Base-by-base conservation (phyloP, 2,113 vertebrate species). In the Nannospalax galili region DNA sequence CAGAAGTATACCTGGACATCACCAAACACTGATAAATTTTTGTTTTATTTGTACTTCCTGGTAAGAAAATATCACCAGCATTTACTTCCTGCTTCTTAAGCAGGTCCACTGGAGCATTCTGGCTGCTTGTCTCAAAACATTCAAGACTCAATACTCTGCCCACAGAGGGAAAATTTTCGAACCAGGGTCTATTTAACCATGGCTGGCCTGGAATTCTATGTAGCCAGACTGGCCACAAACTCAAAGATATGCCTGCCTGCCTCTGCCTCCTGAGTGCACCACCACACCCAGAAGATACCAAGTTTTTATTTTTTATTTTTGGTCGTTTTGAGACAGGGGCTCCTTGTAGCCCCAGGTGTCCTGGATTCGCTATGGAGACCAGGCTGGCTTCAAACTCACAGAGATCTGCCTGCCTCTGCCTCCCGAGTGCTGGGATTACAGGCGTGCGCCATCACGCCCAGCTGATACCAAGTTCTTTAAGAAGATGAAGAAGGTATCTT, bases 21-120 rank as follows among this genome's bases (percentile, higher is more conserved):
- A 92, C 42, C 60, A 86, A 60, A 42, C 9, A 4, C 0, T 78
- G 56, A 19, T 67, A 89, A 91, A 87, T n/a, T n/a, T n/a, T n/a
- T n/a, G n/a, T n/a, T n/a, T n/a, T 96, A 95, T 40, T 37, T 65
- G 30, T 5, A 77, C 58, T 78, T 94, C 56, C 74, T 82, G 86
- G 84, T 58, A 16, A 90, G 56, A 80, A 79, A 79, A 67, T 37
- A 72, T 26, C 89, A 81, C 60, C n/a, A 82, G n/a, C 37, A 87
- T 48, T 79, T 19, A 37, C 45, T 52, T 87, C 88, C 70, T 32
- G 94, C 73, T 86, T 67, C 74, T 11, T 0, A 88, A 30, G 11
- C 92, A 3, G 9, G 24, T 35, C 10, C 81, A n/a, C 17, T 32
- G 74, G 15, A 89, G 48, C 30, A 42, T 84, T 92, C 42, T 90